Conservation (phyloP, 2,113 vertebrate genomes). For the Neogobius melanostomus region DNA sequence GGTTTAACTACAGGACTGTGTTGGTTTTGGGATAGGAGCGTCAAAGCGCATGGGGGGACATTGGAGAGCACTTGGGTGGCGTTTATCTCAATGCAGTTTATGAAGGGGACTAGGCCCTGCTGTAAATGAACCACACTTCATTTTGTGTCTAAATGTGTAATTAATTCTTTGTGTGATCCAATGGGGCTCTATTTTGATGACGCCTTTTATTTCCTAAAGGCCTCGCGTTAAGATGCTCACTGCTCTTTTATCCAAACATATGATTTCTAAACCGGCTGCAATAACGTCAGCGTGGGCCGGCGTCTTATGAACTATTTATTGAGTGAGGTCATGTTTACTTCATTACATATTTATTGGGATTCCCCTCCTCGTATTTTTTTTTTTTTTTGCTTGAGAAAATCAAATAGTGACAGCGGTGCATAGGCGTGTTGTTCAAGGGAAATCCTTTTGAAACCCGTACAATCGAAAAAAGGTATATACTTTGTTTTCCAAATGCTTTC, state of each 20-base stretch:
- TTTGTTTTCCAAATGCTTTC: conserved; percentile 79
- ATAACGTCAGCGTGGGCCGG: conserved; percentile 75
- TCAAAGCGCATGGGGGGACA: conserved; percentile 14
- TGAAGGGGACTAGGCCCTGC: conserved; percentile 79
- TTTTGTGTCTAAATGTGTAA: conserved; percentile 86
- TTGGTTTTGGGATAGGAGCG: conserved; percentile 44
- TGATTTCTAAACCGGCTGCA: conserved; percentile 51
- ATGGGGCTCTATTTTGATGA: conserved; percentile 64
- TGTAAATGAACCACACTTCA: conserved; percentile 91
- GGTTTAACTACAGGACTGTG: conserved; percentile 61
- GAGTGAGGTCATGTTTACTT: conserved; percentile 95
- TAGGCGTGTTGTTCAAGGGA: conserved; percentile 66
- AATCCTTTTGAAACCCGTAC: conserved; percentile 71
- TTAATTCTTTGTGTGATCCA: conserved; percentile 81
- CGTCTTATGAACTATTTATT: conserved; percentile 90
- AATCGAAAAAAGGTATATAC: conserved; percentile 77
- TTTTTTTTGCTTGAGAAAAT: conserved; percentile 76
- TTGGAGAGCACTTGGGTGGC: conserved; percentile 65
- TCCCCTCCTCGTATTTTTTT: conserved; percentile 65
- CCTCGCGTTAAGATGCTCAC: conserved; percentile 53
- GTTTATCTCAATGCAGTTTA: conserved; percentile 67
- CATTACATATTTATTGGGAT: conserved; percentile 98
- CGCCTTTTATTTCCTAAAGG: conserved; percentile 46
- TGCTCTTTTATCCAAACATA: conserved; percentile 36
- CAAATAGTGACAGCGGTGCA: conserved; percentile 71